Percentiles rank a stretch among this genome's conserved stretches.
Conservation (phyloP, 1,140 invertebrate genomes). For the Pogonus chalceus region DNA sequence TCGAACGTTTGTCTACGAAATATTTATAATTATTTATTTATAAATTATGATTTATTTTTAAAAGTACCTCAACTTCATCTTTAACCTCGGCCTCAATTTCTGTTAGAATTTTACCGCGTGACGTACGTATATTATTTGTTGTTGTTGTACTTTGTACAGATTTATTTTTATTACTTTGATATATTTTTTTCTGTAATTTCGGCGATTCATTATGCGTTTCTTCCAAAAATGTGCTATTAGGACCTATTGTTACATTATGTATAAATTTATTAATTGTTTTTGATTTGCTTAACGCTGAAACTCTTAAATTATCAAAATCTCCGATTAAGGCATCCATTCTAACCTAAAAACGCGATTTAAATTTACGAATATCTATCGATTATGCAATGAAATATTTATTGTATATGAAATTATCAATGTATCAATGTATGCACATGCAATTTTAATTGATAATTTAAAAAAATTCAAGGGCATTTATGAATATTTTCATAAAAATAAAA, state of each 20-base stretch:
- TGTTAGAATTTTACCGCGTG: constrained; percentile 14
- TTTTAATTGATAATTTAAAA: neutral
- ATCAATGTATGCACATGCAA: neutral
- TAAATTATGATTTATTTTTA: constrained; percentile 20
- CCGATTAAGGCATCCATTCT: constrained; percentile 23
- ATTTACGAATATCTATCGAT: no score
- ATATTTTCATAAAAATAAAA: neutral
- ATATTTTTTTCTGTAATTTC: constrained; percentile 22
- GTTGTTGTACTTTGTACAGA: constrained; percentile 4
- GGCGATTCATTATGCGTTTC: constrained; percentile 12
- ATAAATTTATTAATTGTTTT: constrained; percentile 26
- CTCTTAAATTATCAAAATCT: constrained; percentile 34
- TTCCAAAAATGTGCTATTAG: constrained; percentile 19
- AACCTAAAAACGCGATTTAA: no score
- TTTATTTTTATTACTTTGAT: constrained; percentile 21
- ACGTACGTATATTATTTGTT: constrained; percentile 14
- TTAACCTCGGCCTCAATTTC: constrained; percentile 23
- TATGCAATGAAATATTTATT: no score
- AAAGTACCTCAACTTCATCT: constrained; percentile 23
- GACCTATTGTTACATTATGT: constrained; percentile 31
- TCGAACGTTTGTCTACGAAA: neutral
- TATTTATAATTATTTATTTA: neutral
- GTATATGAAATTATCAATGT: neutral
- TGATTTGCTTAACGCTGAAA: constrained; percentile 35
- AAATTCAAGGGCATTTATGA: no score